These are phyloP conservation scores for Ceratothoa steindachneri DNA, from an alignment of 2,888 invertebrate genomes.

Conservation along the genomic window DNA sequence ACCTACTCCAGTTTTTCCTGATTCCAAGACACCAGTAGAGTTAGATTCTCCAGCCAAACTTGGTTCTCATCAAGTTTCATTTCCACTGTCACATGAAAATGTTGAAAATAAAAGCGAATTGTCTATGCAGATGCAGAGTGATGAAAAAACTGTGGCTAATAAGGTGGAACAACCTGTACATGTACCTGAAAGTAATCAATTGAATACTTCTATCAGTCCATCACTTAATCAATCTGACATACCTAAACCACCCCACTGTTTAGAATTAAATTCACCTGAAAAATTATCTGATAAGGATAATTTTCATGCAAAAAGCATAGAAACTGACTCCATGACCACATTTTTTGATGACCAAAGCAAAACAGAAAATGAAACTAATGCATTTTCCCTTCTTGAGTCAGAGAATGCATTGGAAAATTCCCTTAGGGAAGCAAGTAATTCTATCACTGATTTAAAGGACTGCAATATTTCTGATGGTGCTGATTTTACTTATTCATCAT, in stretches of 20 bases:
- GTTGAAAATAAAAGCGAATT: not conserved
- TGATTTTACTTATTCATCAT: not conserved
- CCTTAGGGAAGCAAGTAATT: not conserved
- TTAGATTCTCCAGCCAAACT: conserved; percentile 1
- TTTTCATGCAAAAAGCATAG: no score
- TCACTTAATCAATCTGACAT: not conserved
- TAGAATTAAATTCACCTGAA: no score
- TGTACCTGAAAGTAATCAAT: conserved; percentile 1
- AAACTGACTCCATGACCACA: no score
- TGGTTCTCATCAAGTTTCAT: not conserved
- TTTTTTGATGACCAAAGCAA: not conserved
- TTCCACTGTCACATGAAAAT: conserved; percentile 14
- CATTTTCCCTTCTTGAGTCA: not conserved
- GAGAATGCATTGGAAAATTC: not conserved
- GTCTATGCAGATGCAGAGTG: conserved; percentile 6
- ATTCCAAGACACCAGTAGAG: conserved; percentile 10
- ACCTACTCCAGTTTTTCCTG: not conserved
- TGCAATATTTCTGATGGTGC: not conserved
- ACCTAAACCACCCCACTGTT: no score
- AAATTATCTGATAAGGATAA: no score
- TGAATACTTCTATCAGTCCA: not conserved
- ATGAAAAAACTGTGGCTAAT: not conserved
- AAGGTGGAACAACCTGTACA: not conserved
- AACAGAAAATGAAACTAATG: not conserved
- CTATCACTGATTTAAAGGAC: not conserved